Evolutionary conservation across 2,797 vertebrate genomes (phyloP).

Genomic region (Siniperca undulata): DNA sequence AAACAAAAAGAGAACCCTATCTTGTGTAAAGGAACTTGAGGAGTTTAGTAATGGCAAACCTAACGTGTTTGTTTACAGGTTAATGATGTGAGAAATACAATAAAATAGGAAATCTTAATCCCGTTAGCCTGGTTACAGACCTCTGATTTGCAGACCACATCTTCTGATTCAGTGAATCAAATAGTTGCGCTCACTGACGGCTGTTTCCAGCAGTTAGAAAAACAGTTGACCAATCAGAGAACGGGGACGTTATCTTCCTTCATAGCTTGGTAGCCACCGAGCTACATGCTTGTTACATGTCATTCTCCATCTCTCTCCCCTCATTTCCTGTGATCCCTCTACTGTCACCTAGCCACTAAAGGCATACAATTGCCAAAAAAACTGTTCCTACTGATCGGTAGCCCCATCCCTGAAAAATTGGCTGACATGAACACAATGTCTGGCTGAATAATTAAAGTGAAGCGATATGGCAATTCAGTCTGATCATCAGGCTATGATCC

Average conservation of each 20-base stretch:
- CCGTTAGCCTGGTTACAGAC: background rate
- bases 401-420: background rate
- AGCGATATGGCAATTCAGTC: background rate
- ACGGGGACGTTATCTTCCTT: background rate
- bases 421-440: too few species aligned
- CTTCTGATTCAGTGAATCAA: background rate
- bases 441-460: background rate
- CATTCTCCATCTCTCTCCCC: too few species aligned
- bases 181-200: background rate
- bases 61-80: background rate
- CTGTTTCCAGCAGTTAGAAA: background rate
- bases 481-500: background rate
- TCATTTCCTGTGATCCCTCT: background rate
- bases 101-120: background rate
- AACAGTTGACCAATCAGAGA: background rate
- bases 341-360: background rate
- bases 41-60: background rate
- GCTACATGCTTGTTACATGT: too few species aligned
- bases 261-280: background rate
- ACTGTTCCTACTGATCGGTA: background rate
- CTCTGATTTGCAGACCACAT: background rate
- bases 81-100: background rate
- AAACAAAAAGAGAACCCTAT: background rate
- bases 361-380: too few species aligned
- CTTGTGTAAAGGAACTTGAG: background rate